These are phyloP conservation scores for Mesaphorura yosii DNA, from an alignment of 1,140 invertebrate species.

Conservation along the genomic window DNA sequence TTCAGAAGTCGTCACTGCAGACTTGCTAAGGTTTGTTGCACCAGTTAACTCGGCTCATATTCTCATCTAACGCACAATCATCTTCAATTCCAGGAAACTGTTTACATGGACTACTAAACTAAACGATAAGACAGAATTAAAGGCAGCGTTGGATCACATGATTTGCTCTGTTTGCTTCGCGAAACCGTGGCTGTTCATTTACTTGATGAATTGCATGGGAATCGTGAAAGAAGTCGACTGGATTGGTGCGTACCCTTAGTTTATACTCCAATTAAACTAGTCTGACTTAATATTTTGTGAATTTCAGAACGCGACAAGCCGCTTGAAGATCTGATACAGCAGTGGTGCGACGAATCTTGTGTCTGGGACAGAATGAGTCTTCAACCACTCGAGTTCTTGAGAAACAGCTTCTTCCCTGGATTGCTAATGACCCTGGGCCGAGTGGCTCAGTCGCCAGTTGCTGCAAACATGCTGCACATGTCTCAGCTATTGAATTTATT, in stretches of 20 bases:
- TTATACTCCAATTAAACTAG: too few species aligned
- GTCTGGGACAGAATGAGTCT: slow-evolving; percentile 17
- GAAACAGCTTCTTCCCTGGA: background rate
- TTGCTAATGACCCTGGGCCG: slow-evolving; percentile 26
- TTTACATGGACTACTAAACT: slow-evolving; percentile 20
- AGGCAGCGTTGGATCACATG: slow-evolving; percentile 63
- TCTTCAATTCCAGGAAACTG: slow-evolving; percentile 22
- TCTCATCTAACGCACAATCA: background rate
- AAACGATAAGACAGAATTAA: slow-evolving; percentile 46
- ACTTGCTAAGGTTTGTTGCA: slow-evolving; percentile 19
- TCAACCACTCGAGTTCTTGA: background rate
- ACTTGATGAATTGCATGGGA: slow-evolving; percentile 58
- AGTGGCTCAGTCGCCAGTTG: slow-evolving; percentile 20
- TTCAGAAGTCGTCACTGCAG: slow-evolving; percentile 16
- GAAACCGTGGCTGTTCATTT: slow-evolving; percentile 58
- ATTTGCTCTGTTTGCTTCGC: slow-evolving; percentile 75
- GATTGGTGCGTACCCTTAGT: slow-evolving; percentile 21
- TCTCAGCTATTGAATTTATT: slow-evolving; percentile 20
- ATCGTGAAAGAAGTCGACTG: slow-evolving; percentile 37
- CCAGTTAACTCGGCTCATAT: too few species aligned
- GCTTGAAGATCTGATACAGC: too few species aligned
- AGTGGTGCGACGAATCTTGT: slow-evolving; percentile 17
- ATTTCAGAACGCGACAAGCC: too few species aligned
- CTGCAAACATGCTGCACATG: slow-evolving; percentile 13
- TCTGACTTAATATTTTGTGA: too few species aligned